Conservation (phyloP, 2,113 vertebrate species). For the Sitta europaea region DNA sequence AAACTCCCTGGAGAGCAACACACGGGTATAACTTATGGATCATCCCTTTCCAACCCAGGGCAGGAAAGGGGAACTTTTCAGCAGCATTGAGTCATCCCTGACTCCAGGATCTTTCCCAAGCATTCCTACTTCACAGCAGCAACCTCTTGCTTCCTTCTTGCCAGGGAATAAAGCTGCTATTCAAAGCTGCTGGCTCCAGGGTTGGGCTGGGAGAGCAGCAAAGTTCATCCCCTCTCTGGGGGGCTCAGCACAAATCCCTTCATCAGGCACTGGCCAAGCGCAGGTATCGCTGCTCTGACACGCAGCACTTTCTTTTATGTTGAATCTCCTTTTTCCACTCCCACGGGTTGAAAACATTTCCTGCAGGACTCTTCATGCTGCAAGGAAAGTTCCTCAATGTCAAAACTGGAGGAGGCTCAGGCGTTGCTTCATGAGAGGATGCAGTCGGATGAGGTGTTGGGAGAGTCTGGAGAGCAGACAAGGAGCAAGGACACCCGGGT, state of each 20-base stretch:
- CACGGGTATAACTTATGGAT: fast-evolving
- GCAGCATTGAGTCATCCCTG: fast-evolving
- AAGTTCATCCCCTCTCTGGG: fast-evolving
- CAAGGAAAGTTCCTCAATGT: not conserved
- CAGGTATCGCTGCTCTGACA: not conserved
- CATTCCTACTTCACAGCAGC: not conserved
- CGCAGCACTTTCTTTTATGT: not conserved
- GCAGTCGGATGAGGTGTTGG: fast-evolving
- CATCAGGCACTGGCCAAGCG: not conserved
- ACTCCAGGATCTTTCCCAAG: not conserved
- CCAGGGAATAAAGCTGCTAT: not conserved
- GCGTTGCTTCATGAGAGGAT: not conserved
- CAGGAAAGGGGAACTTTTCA: not conserved
- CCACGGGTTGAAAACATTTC: not conserved
- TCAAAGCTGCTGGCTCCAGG: not conserved
- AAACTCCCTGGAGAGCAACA: not conserved
- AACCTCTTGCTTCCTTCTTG: not conserved
- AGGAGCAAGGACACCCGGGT: not conserved
- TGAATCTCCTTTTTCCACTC: not conserved
- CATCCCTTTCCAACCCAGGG: too few species aligned
- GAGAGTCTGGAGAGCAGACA: not conserved
- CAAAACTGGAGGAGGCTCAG: not conserved
- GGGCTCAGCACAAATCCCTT: not conserved
- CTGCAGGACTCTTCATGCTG: not conserved
- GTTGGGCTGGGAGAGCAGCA: not conserved